Conservation (phyloP, 1,140 invertebrate species). For the Papilio polyxenes region DNA sequence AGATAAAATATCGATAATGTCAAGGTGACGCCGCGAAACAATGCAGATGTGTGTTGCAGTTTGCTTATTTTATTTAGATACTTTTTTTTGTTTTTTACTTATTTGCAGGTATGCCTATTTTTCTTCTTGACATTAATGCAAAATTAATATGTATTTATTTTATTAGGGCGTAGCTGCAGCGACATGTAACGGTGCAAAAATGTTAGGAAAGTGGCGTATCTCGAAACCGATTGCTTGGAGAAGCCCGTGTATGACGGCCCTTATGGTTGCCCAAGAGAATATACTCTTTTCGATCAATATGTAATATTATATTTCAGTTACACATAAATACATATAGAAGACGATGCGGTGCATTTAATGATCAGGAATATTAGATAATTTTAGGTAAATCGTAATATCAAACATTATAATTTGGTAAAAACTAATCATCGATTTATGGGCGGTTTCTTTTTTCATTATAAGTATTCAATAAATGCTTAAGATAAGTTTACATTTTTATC, state of each 20-base stretch:
- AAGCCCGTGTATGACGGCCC: neutral
- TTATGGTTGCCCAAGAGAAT: neutral
- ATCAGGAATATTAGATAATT: neutral
- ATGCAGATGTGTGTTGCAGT: slow-evolving; percentile 21
- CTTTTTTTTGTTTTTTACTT: neutral
- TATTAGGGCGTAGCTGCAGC: neutral
- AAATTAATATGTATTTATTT: neutral
- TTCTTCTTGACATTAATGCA: neutral
- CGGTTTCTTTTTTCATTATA: neutral
- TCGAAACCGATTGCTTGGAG: neutral
- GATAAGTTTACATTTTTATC: neutral
- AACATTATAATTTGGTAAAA: neutral
- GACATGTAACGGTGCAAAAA: neutral
- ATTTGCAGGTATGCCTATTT: neutral
- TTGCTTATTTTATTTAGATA: neutral
- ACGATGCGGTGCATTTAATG: neutral
- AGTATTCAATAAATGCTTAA: neutral
- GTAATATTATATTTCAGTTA: neutral
- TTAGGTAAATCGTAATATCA: neutral
- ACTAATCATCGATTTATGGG: neutral
- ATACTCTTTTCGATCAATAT: neutral
- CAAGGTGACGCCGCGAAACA: slow-evolving; percentile 21
- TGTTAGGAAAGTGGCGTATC: neutral
- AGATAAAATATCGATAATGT: slow-evolving; percentile 1
- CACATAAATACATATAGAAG: neutral